A percentile compares a stretch with the other conserved stretches of the same genome.
Evolutionary conservation across 2,113 vertebrate species (phyloP).

Genomic region (Polypterus senegalus): DNA sequence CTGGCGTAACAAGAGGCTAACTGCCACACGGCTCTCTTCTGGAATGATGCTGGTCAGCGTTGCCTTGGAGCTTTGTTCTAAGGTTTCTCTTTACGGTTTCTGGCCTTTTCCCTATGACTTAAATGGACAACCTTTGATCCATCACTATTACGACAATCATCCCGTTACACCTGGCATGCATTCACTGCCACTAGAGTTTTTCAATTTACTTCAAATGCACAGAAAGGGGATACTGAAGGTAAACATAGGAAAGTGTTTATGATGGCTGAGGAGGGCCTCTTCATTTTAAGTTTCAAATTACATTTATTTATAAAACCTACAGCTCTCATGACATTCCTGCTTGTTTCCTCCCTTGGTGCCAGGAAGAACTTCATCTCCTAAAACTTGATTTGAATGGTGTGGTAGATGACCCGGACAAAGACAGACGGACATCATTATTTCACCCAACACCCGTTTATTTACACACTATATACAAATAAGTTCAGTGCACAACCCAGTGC

Average conservation of each 20-base stretch:
- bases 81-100: slow-evolving; percentile 22
- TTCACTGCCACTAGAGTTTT: slow-evolving; percentile 22
- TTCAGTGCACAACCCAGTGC: too few species aligned
- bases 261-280: too few species aligned
- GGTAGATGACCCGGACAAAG: too few species aligned
- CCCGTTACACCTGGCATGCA: not conserved
- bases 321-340: too few species aligned
- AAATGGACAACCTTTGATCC: not conserved
- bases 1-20: slow-evolving; percentile 12
- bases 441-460: too few species aligned
- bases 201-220: slow-evolving; percentile 18
- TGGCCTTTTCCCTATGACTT: slow-evolving; percentile 19
- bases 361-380: too few species aligned
- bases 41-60: slow-evolving; percentile 18
- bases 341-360: too few species aligned
- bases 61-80: slow-evolving; percentile 17
- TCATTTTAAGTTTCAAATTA: too few species aligned
- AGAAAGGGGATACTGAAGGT: slow-evolving; percentile 18
- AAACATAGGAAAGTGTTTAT: slow-evolving; percentile 10
- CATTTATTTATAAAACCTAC: too few species aligned
- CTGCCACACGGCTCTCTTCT: slow-evolving; percentile 9
- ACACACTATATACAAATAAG: too few species aligned
- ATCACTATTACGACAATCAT: slow-evolving; percentile 20
- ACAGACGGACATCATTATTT: too few species aligned
- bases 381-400: too few species aligned